Conservation (phyloP, 2,797 vertebrate genomes). For the Chaunax sp. region DNA sequence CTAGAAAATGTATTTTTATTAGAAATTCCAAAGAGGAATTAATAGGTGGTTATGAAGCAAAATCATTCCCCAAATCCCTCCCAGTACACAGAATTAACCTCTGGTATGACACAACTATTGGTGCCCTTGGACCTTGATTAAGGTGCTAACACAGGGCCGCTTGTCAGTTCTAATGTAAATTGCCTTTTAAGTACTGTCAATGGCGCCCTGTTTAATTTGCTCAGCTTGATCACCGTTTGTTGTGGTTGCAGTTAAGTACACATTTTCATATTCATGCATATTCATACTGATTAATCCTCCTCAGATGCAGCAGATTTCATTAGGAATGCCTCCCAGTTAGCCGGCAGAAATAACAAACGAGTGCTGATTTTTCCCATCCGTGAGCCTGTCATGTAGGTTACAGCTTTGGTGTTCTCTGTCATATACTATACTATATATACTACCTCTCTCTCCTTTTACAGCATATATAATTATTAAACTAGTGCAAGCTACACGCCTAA, state of each 20-base stretch:
- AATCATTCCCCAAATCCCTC: conserved; percentile 20
- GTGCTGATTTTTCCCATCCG: conserved; percentile 29
- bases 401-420: conserved; percentile 15
- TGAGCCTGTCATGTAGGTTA: conserved; percentile 36
- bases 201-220: conserved; percentile 66
- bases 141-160: conserved; percentile 39
- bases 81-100: conserved; percentile 38
- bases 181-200: conserved; percentile 73
- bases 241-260: conserved; percentile 75
- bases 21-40: conserved; percentile 17
- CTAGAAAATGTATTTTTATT: not conserved
- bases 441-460: conserved; percentile 6
- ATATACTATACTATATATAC: not conserved
- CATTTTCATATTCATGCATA: conserved; percentile 78
- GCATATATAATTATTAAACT: conserved; percentile 14
- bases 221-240: conserved; percentile 74
- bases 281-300: conserved; percentile 70
- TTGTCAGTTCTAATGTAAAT: conserved; percentile 72
- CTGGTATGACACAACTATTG: conserved; percentile 26
- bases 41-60: conserved; percentile 25
- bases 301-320: conserved; percentile 70
- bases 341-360: conserved; percentile 58
- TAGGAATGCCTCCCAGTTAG: conserved; percentile 58
- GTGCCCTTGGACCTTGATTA: conserved; percentile 63
- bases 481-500: not conserved